phyloP scores from a whole-genome alignment of 2,113 vertebrate species.

The Gnathonemus longibarbis region DNA sequence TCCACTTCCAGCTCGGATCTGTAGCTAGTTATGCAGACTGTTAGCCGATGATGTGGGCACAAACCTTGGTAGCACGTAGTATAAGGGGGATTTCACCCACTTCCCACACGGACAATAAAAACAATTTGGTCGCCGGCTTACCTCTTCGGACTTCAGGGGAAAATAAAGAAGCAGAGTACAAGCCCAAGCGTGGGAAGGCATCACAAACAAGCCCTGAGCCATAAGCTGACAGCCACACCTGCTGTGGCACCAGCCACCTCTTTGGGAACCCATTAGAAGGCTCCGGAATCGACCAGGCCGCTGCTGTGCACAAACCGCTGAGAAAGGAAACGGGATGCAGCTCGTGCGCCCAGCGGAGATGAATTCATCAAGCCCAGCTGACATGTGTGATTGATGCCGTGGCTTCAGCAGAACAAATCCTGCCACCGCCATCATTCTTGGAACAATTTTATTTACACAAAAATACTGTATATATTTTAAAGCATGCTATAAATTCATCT shows the following conservation, averaged over 20 bases:
- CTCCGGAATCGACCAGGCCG: not conserved
- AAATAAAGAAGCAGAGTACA: not conserved
- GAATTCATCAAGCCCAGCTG: not conserved
- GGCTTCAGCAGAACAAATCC: not conserved
- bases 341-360: not conserved
- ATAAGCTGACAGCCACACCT: not conserved
- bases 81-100: not conserved
- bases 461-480: not conserved
- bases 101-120: not conserved
- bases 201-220: not conserved
- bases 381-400: not conserved
- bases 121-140: not conserved
- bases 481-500: not conserved
- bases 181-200: no score
- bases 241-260: not conserved
- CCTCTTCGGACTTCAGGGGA: not conserved
- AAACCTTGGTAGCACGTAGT: not conserved
- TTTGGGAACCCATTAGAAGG: not conserved
- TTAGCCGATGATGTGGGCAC: not conserved
- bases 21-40: not conserved
- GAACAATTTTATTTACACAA: constrained; percentile 1
- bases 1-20: not conserved
- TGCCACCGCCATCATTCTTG: not conserved
- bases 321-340: not conserved
- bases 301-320: not conserved